Conservation (phyloP, 2,797 vertebrate species). For the Miichthys miiuy region DNA sequence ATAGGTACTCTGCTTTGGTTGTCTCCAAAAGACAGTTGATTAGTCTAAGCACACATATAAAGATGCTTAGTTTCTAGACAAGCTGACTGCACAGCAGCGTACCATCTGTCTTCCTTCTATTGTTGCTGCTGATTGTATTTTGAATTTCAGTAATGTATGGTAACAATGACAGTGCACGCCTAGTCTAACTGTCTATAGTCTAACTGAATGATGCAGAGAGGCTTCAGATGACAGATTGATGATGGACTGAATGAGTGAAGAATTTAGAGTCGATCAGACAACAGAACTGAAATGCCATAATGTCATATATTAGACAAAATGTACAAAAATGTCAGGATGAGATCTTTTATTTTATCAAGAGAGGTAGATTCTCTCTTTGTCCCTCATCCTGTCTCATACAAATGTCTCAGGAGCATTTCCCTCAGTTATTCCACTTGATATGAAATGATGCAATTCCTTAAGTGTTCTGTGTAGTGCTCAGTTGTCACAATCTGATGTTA, state of each 20-base stretch:
- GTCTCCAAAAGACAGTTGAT: constrained; percentile 25
- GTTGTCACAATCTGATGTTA: constrained; percentile 15
- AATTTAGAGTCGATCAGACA: not conserved
- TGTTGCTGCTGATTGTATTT: constrained; percentile 76
- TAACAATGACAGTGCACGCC: constrained; percentile 21
- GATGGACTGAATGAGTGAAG: constrained; percentile 26
- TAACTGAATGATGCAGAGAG: constrained; percentile 10
- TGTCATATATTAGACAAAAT: not conserved
- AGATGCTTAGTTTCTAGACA: constrained; percentile 41
- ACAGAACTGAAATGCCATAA: not conserved
- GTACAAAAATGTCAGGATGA: not conserved
- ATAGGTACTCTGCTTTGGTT: not conserved
- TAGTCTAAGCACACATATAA: constrained; percentile 25
- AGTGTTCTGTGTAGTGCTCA: not conserved
- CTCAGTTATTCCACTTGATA: not conserved
- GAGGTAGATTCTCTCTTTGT: not conserved
- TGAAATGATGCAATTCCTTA: constrained; percentile 3
- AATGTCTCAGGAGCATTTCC: not conserved
- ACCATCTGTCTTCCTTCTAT: constrained; percentile 74
- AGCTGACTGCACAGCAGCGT: constrained; percentile 28
- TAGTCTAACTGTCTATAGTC: constrained; percentile 17
- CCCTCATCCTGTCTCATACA: not conserved
- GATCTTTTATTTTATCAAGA: constrained; percentile 7
- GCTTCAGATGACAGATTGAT: constrained; percentile 46
- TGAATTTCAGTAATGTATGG: constrained; percentile 48